Evolutionary conservation across 2,797 vertebrate genomes (phyloP).

Genomic region (Falco biarmicus): DNA sequence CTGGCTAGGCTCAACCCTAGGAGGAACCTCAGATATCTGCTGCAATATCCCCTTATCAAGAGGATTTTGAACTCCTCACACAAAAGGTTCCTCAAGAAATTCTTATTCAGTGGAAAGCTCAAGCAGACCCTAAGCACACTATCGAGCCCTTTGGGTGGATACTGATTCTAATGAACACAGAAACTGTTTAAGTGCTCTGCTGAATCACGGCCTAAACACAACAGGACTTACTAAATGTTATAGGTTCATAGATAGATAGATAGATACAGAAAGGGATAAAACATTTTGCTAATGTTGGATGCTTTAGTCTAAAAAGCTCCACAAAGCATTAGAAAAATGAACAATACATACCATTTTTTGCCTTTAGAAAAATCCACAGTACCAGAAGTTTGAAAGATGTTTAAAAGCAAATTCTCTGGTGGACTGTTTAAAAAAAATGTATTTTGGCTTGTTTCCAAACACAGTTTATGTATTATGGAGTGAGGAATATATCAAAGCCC

Average conservation of each 20-base stretch:
- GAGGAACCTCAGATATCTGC: background rate
- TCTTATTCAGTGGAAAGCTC: background rate
- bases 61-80: background rate
- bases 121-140: background rate
- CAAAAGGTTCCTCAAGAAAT: background rate
- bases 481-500: background rate
- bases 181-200: background rate
- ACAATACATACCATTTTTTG: background rate
- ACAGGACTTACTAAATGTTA: background rate
- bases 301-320: background rate
- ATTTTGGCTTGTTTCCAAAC: conserved; percentile 18
- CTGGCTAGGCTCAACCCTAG: background rate
- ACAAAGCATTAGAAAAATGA: background rate
- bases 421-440: background rate
- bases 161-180: background rate
- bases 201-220: background rate
- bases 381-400: conserved; percentile 18
- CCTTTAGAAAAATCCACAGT: background rate
- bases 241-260: background rate
- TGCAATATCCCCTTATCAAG: background rate
- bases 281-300: background rate
- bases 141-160: background rate
- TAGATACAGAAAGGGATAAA: background rate
- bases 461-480: background rate
- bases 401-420: conserved; percentile 1